Percentiles rank a stretch among this genome's conserved stretches.
Evolutionary conservation across 2,888 invertebrate genomes (phyloP).

Genomic region (Dynastes grantii): DNA sequence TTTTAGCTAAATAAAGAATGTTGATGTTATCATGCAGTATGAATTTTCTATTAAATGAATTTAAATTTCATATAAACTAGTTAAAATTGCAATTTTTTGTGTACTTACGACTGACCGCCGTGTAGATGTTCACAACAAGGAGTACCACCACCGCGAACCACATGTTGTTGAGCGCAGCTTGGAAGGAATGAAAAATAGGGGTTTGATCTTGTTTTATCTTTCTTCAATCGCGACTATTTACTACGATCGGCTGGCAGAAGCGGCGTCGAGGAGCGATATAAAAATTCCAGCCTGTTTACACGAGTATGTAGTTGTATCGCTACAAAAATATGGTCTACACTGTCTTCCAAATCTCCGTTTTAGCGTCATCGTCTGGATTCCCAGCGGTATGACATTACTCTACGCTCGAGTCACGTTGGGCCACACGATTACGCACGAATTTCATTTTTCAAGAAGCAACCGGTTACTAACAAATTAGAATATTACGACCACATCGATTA

Average conservation of each 20-base stretch:
- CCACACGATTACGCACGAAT: not conserved
- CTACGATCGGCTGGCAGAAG: not conserved
- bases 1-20: not conserved
- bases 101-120: slow-evolving; percentile 13
- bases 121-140: not conserved
- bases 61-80: not conserved
- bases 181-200: not conserved
- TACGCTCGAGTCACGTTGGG: not conserved
- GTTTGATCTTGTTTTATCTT: not conserved
- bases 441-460: slow-evolving; percentile 6
- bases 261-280: not conserved
- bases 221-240: not conserved
- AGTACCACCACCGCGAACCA: slow-evolving; percentile 10
- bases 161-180: not conserved
- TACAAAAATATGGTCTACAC: slow-evolving; percentile 8
- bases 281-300: not conserved
- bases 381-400: not conserved
- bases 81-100: not conserved
- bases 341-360: slow-evolving; percentile 26
- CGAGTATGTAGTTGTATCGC: not conserved
- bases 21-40: not conserved
- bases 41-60: not conserved
- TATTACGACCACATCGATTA: too few relatives aligned
- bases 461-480: slow-evolving; percentile 1
- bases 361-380: slow-evolving; percentile 20